These are phyloP conservation scores for Lochmaea crataegi DNA, from an alignment of 2,888 invertebrate genomes.

Conservation along the genomic window DNA sequence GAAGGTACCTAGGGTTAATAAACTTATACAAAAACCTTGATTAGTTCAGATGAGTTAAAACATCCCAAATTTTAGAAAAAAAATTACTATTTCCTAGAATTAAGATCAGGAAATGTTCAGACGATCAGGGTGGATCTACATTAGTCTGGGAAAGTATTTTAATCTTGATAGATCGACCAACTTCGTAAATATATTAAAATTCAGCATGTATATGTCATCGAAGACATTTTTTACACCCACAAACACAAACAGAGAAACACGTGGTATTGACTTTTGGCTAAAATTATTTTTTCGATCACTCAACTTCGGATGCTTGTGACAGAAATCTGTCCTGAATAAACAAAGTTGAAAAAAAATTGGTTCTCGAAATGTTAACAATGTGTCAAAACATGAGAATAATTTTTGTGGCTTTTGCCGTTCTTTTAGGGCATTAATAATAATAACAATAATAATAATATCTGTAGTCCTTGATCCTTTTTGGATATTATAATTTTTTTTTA, in stretches of 20 bases:
- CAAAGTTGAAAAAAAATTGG: background rate
- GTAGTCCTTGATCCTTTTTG: background rate
- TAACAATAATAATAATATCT: too few species aligned
- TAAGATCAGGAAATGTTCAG: too few species aligned
- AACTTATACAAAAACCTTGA: too few species aligned
- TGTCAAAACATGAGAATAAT: constrained; percentile 8
- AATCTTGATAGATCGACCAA: background rate
- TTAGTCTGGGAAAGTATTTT: background rate
- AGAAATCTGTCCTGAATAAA: constrained; percentile 7
- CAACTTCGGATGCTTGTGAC: background rate
- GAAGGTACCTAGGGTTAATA: too few species aligned
- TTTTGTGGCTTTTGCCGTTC: background rate
- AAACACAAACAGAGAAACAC: constrained; percentile 17
- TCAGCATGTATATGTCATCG: constrained; percentile 19
- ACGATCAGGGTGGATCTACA: too few species aligned
- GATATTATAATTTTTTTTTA: background rate
- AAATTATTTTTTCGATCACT: constrained; percentile 4
- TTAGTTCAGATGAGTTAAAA: too few species aligned
- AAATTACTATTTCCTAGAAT: too few species aligned
- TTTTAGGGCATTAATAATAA: background rate
- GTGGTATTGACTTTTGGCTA: constrained; percentile 19
- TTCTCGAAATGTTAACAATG: constrained; percentile 19
- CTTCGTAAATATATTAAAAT: background rate
- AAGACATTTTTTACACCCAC: constrained; percentile 22
- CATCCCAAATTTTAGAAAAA: too few species aligned